phyloP scores from a whole-genome alignment of 2,888 invertebrate species.

The Lasioglossum morio region DNA sequence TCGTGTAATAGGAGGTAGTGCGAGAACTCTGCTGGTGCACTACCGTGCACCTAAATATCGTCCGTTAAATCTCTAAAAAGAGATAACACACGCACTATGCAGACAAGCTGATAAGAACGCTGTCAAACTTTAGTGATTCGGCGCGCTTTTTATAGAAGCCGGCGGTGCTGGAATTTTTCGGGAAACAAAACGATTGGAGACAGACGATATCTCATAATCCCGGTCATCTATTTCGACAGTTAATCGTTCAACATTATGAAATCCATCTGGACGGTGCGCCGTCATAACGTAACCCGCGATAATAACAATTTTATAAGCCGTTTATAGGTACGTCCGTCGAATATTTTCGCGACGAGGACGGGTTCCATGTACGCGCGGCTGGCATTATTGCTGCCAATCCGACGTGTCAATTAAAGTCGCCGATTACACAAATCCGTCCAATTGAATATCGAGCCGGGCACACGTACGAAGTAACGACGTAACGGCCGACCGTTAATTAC shows the following conservation, averaged over 20 bases:
- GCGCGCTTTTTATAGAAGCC: neutral
- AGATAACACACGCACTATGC: neutral
- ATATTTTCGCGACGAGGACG: conserved; percentile 44
- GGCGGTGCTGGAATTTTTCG: neutral
- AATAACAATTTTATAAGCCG: conserved; percentile 50
- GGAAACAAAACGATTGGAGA: neutral
- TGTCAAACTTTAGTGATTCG: neutral
- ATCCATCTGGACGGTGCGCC: neutral
- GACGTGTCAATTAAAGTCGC: conserved; percentile 53
- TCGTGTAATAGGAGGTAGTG: too few relatives aligned
- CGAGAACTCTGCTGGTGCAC: too few relatives aligned
- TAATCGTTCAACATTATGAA: conserved; percentile 15
- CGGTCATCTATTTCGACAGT: neutral
- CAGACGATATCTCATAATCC: neutral
- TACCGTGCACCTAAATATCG: too few relatives aligned
- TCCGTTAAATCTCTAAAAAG: neutral
- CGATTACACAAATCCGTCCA: conserved; percentile 40
- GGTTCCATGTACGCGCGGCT: conserved; percentile 16
- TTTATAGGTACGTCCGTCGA: conserved; percentile 28
- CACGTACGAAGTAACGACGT: conserved; percentile 19
- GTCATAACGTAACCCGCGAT: conserved; percentile 28
- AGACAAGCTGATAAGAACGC: neutral
- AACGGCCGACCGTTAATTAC: conserved; percentile 21
- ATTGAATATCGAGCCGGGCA: conserved; percentile 28
- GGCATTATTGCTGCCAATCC: conserved; percentile 46